Evolutionary conservation across 2,888 invertebrate genomes (phyloP).

Genomic region (Melinopterus prodromus): DNA sequence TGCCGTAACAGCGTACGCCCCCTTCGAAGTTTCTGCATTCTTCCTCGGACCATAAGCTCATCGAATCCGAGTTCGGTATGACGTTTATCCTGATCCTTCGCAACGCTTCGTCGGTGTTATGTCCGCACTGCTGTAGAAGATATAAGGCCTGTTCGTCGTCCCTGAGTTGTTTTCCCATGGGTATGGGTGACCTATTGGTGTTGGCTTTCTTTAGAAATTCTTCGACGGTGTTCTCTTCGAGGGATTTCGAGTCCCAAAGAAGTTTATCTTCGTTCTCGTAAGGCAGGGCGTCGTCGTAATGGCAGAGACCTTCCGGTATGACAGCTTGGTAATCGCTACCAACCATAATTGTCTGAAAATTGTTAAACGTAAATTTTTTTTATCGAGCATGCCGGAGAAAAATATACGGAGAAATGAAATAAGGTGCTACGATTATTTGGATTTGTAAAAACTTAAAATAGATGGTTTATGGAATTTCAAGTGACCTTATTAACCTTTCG

Average conservation of each 20-base stretch:
- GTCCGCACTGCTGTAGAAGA: constrained; percentile 90
- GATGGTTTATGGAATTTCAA: constrained; percentile 36
- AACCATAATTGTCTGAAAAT: constrained; percentile 84
- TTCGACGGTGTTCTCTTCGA: constrained; percentile 78
- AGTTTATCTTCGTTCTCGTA: constrained; percentile 96
- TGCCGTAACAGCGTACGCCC: constrained; percentile 91
- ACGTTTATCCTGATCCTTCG: constrained; percentile 77
- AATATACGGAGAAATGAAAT: constrained; percentile 37
- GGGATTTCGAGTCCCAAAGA: constrained; percentile 87
- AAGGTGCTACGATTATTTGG: constrained; percentile 13
- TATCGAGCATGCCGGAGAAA: constrained; percentile 5
- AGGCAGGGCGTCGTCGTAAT: constrained; percentile 92
- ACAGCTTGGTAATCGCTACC: constrained; percentile 93
- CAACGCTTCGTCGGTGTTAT: constrained; percentile 93
- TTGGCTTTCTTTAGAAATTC: constrained; percentile 76
- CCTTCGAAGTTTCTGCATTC: constrained; percentile 97
- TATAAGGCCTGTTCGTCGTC: constrained; percentile 93
- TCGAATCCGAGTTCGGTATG: constrained; percentile 70
- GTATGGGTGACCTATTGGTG: constrained; percentile 65
- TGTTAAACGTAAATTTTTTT: constrained; percentile 13
- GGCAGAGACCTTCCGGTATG: constrained; percentile 90
- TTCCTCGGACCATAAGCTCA: constrained; percentile 95
- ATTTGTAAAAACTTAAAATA: constrained; percentile 10
- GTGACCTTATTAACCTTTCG: constrained; percentile 70
- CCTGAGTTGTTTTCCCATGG: constrained; percentile 78